Evolutionary conservation across 2,797 vertebrate genomes (phyloP), one percentile per base, ranked within the genome.

Genomic region (Acipenser transmontanus): DNA sequence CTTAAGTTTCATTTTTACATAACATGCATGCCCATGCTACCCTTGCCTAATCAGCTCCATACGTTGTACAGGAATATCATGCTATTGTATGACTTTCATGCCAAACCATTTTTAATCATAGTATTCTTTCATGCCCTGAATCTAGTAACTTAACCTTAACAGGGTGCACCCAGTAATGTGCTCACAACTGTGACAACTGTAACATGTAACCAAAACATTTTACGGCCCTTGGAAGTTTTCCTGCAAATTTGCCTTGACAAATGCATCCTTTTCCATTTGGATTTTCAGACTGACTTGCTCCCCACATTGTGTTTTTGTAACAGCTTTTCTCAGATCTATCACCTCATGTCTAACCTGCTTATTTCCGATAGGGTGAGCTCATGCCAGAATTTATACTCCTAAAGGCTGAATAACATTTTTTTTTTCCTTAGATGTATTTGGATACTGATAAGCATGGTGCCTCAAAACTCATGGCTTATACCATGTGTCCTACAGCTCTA

Each of bases 381-480:
- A 54, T 54, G 2, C n/a, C 52, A 8, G 17, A 13, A 61, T 47
- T 61, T 61, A 61, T 61, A 7, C 14, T 34, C 17, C 47, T 20
- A 10, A 17, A 10, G 17, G 47, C 60, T 17, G 60, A 7, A 61
- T 34, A 61, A 17, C 54, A 57, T 34, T 34, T 34, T 12, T 61
- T 54, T 54, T 61, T 11, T 34, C 11, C 60, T 61, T 20, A 34
- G 60, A 61, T 34, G 60, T 47, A 61, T 61, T 17, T 8, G 12
- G 17, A 6, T 10, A 9, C 60, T 20, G 17, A 61, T 61, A 61
- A 61, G 60, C 60, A 13, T 61, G 60, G 60, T 20, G 60, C 60
- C 60, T 61, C 17, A 47, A 34, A 47, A 61, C 9, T 61, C 34
- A 61, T 8, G 17, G 60, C 47, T 34, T 8, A 61, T 47, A 11